Evolutionary conservation across 2,888 invertebrate species (phyloP), one percentile per base, ranked within the genome.

Genomic region (Lathronympha strigana): DNA sequence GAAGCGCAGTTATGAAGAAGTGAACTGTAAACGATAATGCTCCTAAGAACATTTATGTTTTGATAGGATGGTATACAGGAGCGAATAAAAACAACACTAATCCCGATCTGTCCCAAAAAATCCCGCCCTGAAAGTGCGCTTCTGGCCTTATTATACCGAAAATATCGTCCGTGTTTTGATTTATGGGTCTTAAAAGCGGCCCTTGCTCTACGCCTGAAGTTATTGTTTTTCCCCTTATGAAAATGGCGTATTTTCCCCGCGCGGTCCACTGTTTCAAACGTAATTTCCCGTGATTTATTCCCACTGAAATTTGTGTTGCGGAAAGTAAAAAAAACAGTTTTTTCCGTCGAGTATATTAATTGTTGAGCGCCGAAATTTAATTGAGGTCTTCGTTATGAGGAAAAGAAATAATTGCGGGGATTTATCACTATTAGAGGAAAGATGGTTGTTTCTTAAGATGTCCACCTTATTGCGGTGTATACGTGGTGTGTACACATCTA

Each of bases 161-260:
- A 88, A 88, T 87, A 88, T 87, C 84, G 84, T 79, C 81, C 82
- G 78, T 86, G 84, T 86, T 89, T 84, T 91, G 90, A 90, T 91
- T 91, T 91, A 91, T 88, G 87, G 83, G 78, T 82, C 87, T 87
- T 87, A 87, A 90, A 90, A 86, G 82, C 86, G 84, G 83, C 84
- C 88, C 87, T 84, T 83, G 86, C 81, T 81, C 85, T 76, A 74
- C 81, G 82, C 85, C 83, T 82, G 81, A 77, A 84, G 84, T 89
- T 89, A 90, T 90, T 90, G 89, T 90, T 88, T 89, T 86, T 84
- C 83, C 84, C 84, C 85, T 90, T 88, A 88, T 84, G 88, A 89
- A 88, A 89, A 87, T 81, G 78, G 81, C 82, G 80, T 81, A 84
- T 84, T 87, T 86, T 83, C 81, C 77, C 80, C 78, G 73, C 80